phyloP scores from a whole-genome alignment of 1,140 invertebrate species.

The Arctopsyche grandis region DNA sequence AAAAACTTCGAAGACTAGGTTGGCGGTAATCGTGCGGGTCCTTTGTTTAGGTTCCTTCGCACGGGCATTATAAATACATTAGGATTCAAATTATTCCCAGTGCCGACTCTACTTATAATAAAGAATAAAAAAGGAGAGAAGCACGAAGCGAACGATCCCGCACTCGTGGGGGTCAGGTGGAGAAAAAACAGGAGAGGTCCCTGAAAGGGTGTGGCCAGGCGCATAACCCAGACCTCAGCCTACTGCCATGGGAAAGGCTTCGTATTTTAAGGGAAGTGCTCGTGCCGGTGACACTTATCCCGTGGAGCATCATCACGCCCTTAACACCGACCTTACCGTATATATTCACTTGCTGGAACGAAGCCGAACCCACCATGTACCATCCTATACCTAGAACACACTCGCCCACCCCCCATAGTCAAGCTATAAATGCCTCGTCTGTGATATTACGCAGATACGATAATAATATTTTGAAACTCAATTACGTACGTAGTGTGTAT shows the following conservation, averaged over 20 bases:
- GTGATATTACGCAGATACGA: not conserved
- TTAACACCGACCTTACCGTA: not conserved
- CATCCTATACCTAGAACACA: not conserved
- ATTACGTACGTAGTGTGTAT: not conserved
- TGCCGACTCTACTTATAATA: not conserved
- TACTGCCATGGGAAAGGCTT: slow-evolving; percentile 1
- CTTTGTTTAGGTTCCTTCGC: slow-evolving; percentile 26
- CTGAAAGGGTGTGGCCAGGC: slow-evolving; percentile 19
- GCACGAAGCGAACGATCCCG: slow-evolving; percentile 5
- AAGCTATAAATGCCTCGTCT: not conserved
- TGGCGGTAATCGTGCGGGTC: slow-evolving; percentile 1
- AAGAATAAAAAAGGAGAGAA: not conserved
- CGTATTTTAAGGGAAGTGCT: not conserved
- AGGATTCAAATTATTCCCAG: slow-evolving; percentile 36
- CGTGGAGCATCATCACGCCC: slow-evolving; percentile 2
- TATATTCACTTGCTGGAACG: not conserved
- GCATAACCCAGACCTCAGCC: slow-evolving; percentile 6
- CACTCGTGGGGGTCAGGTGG: slow-evolving; percentile 22
- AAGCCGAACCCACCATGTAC: not conserved
- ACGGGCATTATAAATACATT: slow-evolving; percentile 38
- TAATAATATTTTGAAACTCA: not conserved
- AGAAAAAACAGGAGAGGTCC: slow-evolving; percentile 21
- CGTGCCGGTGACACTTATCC: slow-evolving; percentile 12
- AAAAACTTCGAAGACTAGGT: not conserved
- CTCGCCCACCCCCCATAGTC: not conserved